Conservation (phyloP, 2,797 vertebrate genomes). For the Gouania willdenowi region DNA sequence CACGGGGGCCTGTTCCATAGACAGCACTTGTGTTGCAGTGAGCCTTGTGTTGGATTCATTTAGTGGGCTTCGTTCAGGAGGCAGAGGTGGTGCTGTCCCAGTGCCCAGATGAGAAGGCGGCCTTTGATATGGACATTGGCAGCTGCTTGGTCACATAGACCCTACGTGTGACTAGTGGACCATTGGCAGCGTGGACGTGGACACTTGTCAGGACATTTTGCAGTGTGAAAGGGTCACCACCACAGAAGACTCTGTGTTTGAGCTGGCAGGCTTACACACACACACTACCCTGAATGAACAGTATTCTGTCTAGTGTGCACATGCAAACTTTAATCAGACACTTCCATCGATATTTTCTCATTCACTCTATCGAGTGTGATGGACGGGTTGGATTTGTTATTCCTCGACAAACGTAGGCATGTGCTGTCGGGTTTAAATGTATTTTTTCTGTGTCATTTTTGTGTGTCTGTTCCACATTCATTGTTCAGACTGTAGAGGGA, state of each 20-base stretch:
- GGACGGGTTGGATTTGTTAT: too few species aligned
- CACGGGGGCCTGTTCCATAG: neutral
- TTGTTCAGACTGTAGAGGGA: constrained; percentile 31
- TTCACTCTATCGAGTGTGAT: too few species aligned
- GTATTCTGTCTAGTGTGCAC: constrained; percentile 1
- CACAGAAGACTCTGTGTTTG: constrained; percentile 56
- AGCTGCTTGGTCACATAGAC: constrained; percentile 63
- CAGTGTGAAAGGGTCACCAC: constrained; percentile 45
- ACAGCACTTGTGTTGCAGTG: constrained; percentile 1
- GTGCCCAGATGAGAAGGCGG: constrained; percentile 43
- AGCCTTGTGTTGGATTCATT: constrained; percentile 9
- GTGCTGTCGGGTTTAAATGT: constrained; percentile 16
- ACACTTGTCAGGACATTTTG: constrained; percentile 45
- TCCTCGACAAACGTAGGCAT: constrained; percentile 17
- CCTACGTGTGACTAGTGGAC: constrained; percentile 40
- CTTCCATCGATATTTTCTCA: constrained; percentile 2
- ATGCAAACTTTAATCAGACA: neutral
- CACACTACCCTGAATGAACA: constrained; percentile 19
- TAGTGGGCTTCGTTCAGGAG: constrained; percentile 13
- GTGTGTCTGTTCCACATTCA: constrained; percentile 22
- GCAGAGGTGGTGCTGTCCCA: constrained; percentile 14
- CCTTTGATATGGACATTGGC: constrained; percentile 51
- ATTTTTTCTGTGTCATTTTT: constrained; percentile 25
- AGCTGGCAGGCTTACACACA: constrained; percentile 20
- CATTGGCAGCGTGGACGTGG: constrained; percentile 19